Base-by-base conservation (phyloP, 2,113 vertebrate species). In the Nestor notabilis region DNA sequence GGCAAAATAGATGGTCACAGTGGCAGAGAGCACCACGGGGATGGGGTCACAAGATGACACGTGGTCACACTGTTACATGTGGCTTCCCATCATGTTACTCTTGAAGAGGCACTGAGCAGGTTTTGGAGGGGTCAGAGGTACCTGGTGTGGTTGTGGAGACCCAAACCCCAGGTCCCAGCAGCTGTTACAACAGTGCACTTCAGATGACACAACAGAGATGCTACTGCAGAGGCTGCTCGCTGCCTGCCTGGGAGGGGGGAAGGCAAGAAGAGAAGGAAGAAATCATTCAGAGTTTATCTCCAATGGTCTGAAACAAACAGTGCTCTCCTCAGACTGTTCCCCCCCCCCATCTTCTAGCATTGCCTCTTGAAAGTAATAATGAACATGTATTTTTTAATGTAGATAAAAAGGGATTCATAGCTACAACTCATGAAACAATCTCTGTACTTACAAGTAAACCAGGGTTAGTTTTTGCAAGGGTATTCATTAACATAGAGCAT, bases 31-130 rank as follows among this genome's bases (percentile, higher is more conserved):
- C 29, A 25, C 25, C 37, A 1, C 9, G 55, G 46, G 68, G 35
- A 16, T 12, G 20, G 46, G 53, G 50, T 33, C 68, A 3, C n/a
- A 29, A 27, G 28, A 60, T n/a, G 28, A 53, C 3, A 27, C 0
- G 2, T 5, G 77, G 7, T 25, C 25, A 14, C 24, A 17, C 20
- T 27, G 19, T 43, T 3, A 11, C 1, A 0, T 1, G 20, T 24
- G 33, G 71, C 58, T 56, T 37, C 50, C 43, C 33, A 35, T n/a
- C 20, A 7, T 2, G 0, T 31, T 27, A 7, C 35, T 44, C 46
- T 12, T 8, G 10, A 44, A 19, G 4, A 6, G 0, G 1, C 24
- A 8, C 35, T 39, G n/a, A 43, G 21, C 6, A 20, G 81, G 64
- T 37, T 78, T 37, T 5, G 10, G 55, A 66, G 1, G 2, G 60